Conservation (phyloP, 2,888 invertebrate genomes). For the Cephus sareptanus region DNA sequence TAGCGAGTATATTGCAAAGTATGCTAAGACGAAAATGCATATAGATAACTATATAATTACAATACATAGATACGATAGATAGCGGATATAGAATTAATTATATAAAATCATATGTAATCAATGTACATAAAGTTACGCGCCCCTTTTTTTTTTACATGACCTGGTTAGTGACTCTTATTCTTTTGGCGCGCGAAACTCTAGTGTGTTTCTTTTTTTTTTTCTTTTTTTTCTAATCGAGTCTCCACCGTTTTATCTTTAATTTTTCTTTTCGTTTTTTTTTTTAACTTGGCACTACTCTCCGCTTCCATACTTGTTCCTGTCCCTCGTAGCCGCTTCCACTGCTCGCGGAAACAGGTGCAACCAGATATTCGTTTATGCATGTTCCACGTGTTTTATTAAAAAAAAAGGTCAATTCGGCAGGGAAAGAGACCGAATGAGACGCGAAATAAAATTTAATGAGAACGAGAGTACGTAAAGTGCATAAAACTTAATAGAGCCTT, state of each 20-base stretch:
- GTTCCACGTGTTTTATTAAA: background rate
- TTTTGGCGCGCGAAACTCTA: background rate
- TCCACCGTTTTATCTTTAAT: background rate
- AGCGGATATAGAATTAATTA: background rate
- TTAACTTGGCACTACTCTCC: background rate
- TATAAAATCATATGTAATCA: background rate
- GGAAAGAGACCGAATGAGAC: slow-evolving; percentile 28
- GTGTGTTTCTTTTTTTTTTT: background rate
- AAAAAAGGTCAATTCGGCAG: background rate
- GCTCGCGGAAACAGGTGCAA: background rate
- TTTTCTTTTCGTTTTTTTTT: background rate
- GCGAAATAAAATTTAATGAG: slow-evolving; percentile 9
- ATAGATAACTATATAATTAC: background rate
- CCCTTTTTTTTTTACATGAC: background rate
- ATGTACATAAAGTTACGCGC: background rate
- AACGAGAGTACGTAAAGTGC: background rate
- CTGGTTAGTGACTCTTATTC: background rate
- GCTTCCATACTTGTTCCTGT: background rate
- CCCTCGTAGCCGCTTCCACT: background rate
- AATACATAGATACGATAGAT: background rate
- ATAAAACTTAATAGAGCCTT: no score
- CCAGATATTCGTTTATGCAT: background rate
- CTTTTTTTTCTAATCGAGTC: background rate
- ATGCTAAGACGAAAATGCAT: background rate
- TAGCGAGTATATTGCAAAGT: background rate